Evolutionary conservation across 2,113 vertebrate genomes (phyloP), one percentile per base, ranked within the genome.

Genomic region (Trichechus manatus): DNA sequence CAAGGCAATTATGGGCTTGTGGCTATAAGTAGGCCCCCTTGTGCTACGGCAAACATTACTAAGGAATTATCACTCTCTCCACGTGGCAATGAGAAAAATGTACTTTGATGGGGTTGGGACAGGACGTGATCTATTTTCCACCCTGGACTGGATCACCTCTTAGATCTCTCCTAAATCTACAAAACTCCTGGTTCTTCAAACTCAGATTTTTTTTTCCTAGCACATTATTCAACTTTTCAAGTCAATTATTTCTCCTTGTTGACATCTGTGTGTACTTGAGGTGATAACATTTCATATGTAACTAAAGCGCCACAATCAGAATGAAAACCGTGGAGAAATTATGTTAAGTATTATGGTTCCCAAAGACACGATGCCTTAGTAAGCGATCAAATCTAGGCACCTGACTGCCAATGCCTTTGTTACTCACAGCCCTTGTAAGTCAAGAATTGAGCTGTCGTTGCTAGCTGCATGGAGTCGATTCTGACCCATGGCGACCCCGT

Each of bases 171-270:
- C 33, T 36, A 72, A 59, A 20, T 27, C 56, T n/a, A 53, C 25
- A 36, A 78, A 47, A 61, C 11, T 77, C 29, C 27, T 39, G n/a
- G 85, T 63, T 63, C 56, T 92, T 89, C 15, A 64, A 88, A 89
- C 31, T 53, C 42, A 61, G 89, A 20, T 7, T 53, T 85, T 72
- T 61, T 91, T 59, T 15, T 39, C 27, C 42, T 68, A 91, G 42
- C 3, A 74, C 4, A 47, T 75, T 31, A 56, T 61, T 86, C 29
- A 77, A 63, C 15, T 87, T 94, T 92, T 20, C 56, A 97, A 94
- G 27, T n/a, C 39, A 97, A 42, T 87, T 93, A 70, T 91, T 97
- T 87, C 82, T 79, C 78, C 0, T 92, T 33, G 11, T 5, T 59
- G 87, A 97, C 3, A 84, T 61, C 14, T 78, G 25, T 0, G 6